Percentiles rank a stretch among this genome's conserved stretches.
phyloP scores from a whole-genome alignment of 2,888 invertebrate species.

The Tetramorium bicarinatum region DNA sequence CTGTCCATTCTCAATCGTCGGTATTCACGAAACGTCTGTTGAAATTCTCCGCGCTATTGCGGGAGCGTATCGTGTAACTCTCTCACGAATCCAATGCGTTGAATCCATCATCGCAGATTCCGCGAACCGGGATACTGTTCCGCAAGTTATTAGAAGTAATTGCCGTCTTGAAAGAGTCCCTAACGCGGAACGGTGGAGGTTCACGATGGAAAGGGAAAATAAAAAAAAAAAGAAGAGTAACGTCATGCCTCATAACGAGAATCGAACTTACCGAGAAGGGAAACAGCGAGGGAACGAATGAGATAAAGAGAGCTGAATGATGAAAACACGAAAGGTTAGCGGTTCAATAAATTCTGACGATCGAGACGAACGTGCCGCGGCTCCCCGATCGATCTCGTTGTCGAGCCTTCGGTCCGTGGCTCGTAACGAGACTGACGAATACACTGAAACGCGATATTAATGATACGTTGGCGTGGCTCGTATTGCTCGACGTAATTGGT shows the following conservation, averaged over 20 bases:
- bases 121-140: slow-evolving; percentile 55
- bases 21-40: neutral
- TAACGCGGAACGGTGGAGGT: slow-evolving; percentile 53
- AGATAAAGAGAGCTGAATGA: slow-evolving; percentile 18
- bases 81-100: slow-evolving; percentile 57
- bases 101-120: slow-evolving; percentile 16
- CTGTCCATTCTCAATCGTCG: neutral
- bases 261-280: slow-evolving; percentile 26
- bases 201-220: slow-evolving; percentile 25
- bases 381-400: slow-evolving; percentile 58
- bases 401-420: slow-evolving; percentile 46
- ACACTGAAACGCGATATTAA: slow-evolving; percentile 68
- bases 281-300: neutral
- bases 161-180: slow-evolving; percentile 60
- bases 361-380: slow-evolving; percentile 44
- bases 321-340: slow-evolving; percentile 78
- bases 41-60: neutral
- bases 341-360: slow-evolving; percentile 76
- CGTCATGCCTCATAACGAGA: slow-evolving; percentile 31
- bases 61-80: slow-evolving; percentile 41
- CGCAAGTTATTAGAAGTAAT: slow-evolving; percentile 71
- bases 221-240: slow-evolving; percentile 28
- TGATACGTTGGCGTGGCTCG: slow-evolving; percentile 59
- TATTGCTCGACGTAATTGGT: slow-evolving; percentile 63
- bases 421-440: slow-evolving; percentile 45